Base-by-base conservation (phyloP, 2,888 invertebrate genomes). In the Polyommatus iphigenia region DNA sequence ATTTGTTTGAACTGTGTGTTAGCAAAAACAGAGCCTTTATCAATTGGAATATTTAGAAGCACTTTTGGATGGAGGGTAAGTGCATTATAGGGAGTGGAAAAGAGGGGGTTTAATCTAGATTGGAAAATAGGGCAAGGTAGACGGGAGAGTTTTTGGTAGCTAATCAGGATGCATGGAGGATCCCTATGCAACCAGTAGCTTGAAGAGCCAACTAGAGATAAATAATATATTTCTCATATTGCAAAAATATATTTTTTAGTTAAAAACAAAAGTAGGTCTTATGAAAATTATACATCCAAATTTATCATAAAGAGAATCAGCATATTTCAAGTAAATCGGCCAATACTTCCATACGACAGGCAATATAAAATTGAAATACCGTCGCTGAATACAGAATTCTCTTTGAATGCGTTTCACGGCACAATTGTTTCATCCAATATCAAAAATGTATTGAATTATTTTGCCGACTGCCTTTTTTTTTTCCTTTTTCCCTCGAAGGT, bases 271-370 rank as follows among this genome's bases (percentile, higher is more conserved):
- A 54, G 10, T 15, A 15, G 13, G 67, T 15, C 13, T 6, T 6
- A 18, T 62, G 0, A 24, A 67, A 32, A 67, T 32, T 7, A 67
- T 67, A 59, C 20, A 20, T 20, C 6, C 29, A 59, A 7, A 59
- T 67, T 67, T 67, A 67, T 67, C 6, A 24, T 24, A 62, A 13
- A 62, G 20, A 10, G 67, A 10, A 29, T 62, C 67, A 67, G 13
- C 67, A 67, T 67, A 67, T 67, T 62, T 67, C 67, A 67, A 67
- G 29, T 67, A 67, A 67, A 67, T 67, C 67, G 67, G 29, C 29
- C 67, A 62, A 62, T 62, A 62, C 62, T 62, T 62, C 20, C 59
- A 67, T 67, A 67, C 29, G 67, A 67, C 67, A 32, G 67, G 67
- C 67, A 67, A 67, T 67, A 67, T 67, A 67, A 67, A 67, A 67